Base-by-base conservation (phyloP, 2,113 vertebrate species). In the Microtus pennsylvanicus region DNA sequence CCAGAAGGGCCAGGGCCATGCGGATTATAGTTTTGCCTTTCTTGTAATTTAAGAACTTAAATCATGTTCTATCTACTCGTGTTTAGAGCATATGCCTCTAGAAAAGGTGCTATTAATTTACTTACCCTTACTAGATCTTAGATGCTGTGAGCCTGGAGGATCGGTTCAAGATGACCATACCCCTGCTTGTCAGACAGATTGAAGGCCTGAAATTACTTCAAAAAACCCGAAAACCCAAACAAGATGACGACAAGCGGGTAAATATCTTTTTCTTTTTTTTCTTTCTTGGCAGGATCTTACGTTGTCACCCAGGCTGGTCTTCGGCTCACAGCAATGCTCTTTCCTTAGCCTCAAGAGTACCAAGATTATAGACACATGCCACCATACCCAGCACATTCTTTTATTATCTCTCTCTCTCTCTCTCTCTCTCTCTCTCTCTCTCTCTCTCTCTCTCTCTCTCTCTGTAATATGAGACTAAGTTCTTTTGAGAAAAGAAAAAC, bases 121-220 rank as follows among this genome's bases (percentile, higher is more conserved):
- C 33, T 88, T 14, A 3, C 24, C 13, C 96, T 87, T 87, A 92
- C 26, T 93, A 99, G 99, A 99, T 99, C 97, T 98, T 99, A 97
- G 99, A 99, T 97, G 99, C 99, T 4, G 98, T 99, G 93, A 99
- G 98, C 42, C 98, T 99, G 97, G 99, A 99, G 94, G 99, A 99
- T 10, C 98, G 99, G 9, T 99, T 99, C 97, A 99, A 99, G 97
- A 99, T 99, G 98, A 99, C 99, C 76, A 99, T 99, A 85, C 99
- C 99, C 0, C 98, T 99, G 98, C 98, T 99, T 80, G 99, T 99
- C 90, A 98, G 99, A 89, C 99, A 99, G 97, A 99, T 99, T 10
- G 99, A 99, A 78, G 99, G 99, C 13, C 98, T 99, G 45, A 99
- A 99, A 94, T 98, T 99, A 82, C 99, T 99, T 88, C 99, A 99